phyloP scores from a whole-genome alignment of 2,797 vertebrate genomes.

The Danio aesculapii region DNA sequence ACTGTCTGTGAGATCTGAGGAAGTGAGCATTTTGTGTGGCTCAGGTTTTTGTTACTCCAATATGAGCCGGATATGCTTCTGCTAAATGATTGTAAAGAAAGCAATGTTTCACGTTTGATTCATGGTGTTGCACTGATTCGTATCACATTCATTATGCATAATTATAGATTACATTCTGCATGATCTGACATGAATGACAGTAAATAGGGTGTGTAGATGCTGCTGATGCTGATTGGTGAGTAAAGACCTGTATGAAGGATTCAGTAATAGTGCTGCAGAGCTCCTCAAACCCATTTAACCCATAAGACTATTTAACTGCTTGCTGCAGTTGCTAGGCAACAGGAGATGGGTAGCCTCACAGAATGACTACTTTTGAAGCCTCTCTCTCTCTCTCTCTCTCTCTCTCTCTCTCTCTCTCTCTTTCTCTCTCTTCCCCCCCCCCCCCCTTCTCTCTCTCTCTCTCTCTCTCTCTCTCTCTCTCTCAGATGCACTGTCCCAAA shows the following conservation, averaged over 20 bases:
- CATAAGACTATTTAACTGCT: constrained; percentile 44
- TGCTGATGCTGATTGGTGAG: constrained; percentile 25
- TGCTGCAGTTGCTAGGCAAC: constrained; percentile 65
- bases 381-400: constrained; percentile 5
- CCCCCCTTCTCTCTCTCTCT: constrained; percentile 18
- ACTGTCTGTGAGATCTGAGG: not conserved
- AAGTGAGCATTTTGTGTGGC: not conserved
- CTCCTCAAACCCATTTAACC: constrained; percentile 60
- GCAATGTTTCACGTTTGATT: constrained; percentile 10
- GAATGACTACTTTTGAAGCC: constrained; percentile 32
- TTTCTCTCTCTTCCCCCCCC: constrained; percentile 10
- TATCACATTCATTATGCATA: not conserved
- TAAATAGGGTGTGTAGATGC: constrained; percentile 1
- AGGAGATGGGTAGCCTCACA: constrained; percentile 53
- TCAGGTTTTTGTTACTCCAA: not conserved
- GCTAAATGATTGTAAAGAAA: not conserved
- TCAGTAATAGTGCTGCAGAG: constrained; percentile 51
- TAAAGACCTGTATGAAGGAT: constrained; percentile 42
- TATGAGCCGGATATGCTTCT: not conserved
- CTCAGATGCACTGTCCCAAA: constrained; percentile 34
- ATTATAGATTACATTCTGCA: not conserved
- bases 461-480: constrained; percentile 9
- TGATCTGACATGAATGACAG: not conserved
- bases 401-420: constrained; percentile 19
- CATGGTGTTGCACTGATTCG: constrained; percentile 6